Base-by-base conservation (phyloP, 2,797 vertebrate genomes). In the Chelmon rostratus region DNA sequence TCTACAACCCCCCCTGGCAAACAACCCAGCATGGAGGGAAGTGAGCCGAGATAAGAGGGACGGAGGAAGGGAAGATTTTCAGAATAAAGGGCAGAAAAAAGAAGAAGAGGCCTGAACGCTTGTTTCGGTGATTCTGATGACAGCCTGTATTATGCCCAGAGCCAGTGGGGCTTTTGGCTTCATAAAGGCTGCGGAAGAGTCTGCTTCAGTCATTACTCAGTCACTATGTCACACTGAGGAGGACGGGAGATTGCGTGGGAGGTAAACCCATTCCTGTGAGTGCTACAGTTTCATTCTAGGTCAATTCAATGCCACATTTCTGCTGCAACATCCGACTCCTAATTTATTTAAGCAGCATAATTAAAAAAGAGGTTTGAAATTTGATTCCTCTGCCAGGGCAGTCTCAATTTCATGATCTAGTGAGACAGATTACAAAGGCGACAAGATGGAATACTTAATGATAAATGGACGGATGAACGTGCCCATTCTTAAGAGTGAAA, bases 161-260 rank as follows among this genome's bases (percentile, higher is more conserved):
- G 68, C 64, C 65, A 57, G 54, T 85, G 12, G 42, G 66, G 59
- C 28, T 68, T 76, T 67, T 62, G 42, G 71, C 59, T 66, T 66
- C 25, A 67, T 69, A 23, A 63, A 62, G 35, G 33, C 57, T 69
- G 56, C 59, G 81, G 65, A 19, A 68, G 31, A 63, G 72, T 84
- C 79, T 79, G 80, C 31, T 81, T 19, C 28, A 67, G 58, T 53
- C 86, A 75, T 89, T 75, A 82, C 28, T 63, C 38, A 35, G 40
- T 37, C 38, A 57, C 56, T 50, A 31, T 57, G 57, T 59, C 57
- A 68, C 52, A 52, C 47, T 44, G 63, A 75, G 61, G 57, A 78
- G 25, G 57, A 79, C 37, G 31, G 12, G 72, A 73, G 73, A 81
- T 31, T 74, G 70, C 38, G 21, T 35, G 35, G 11, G 64, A 81